Evolutionary conservation across 2,113 vertebrate species (phyloP).

Genomic region (Oncorhynchus mykiss): DNA sequence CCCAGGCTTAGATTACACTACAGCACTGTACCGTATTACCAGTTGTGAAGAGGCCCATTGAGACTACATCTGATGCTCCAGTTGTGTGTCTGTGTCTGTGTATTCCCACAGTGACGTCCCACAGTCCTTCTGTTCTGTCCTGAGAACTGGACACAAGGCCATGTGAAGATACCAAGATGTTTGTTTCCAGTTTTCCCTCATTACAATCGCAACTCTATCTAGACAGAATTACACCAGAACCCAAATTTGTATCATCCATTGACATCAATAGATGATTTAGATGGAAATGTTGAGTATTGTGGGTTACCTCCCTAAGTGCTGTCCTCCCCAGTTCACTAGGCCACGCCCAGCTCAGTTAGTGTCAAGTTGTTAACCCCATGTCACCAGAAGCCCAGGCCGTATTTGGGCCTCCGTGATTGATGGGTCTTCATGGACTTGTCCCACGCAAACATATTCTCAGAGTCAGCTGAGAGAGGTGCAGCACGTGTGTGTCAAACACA

Average conservation of each 20-base stretch:
- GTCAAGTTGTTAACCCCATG: constrained; percentile 83
- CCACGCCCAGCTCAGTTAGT: constrained; percentile 72
- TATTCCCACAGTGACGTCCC: too few relatives aligned
- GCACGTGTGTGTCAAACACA: constrained; percentile 11
- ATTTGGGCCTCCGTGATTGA: constrained; percentile 76
- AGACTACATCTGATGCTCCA: too few relatives aligned
- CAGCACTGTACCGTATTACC: constrained; percentile 33
- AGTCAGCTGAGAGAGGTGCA: constrained; percentile 69
- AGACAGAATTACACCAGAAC: too few relatives aligned
- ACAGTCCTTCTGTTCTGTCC: not conserved
- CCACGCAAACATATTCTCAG: constrained; percentile 75
- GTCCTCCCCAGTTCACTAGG: constrained; percentile 35
- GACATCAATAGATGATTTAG: too few relatives aligned
- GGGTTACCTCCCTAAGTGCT: too few relatives aligned
- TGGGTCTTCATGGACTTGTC: constrained; percentile 78
- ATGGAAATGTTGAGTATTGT: too few relatives aligned
- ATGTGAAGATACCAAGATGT: not conserved
- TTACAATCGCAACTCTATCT: not conserved
- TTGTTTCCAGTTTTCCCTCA: constrained; percentile 38
- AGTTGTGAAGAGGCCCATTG: too few relatives aligned
- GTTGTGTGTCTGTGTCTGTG: too few relatives aligned
- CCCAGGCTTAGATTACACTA: constrained; percentile 66
- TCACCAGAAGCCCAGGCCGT: constrained; percentile 73
- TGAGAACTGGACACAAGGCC: constrained; percentile 38
- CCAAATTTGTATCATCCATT: too few relatives aligned